Percentiles rank a stretch among this genome's conserved stretches.
These are phyloP conservation scores for Acipenser ruthenus DNA, from an alignment of 2,797 vertebrate species.

Conservation along the genomic window DNA sequence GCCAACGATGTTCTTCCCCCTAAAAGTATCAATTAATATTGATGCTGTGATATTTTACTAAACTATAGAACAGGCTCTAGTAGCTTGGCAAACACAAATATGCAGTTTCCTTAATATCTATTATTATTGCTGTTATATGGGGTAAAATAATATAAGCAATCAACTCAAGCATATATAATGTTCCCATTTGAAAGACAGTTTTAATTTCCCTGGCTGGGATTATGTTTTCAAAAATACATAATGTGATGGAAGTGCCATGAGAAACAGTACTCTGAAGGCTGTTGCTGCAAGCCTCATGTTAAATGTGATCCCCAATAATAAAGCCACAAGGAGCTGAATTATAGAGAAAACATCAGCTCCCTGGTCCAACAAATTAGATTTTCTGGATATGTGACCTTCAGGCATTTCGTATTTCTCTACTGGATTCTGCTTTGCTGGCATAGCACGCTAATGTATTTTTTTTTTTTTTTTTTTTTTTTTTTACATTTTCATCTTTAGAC, in stretches of 20 bases:
- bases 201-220: no score
- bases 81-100: no score
- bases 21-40: no score
- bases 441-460: not conserved
- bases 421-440: slow-evolving; percentile 3
- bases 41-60: no score
- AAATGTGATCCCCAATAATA: not conserved
- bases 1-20: no score
- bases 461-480: slow-evolving; percentile 1
- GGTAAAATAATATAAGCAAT: no score
- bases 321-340: slow-evolving; percentile 3
- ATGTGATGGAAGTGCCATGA: not conserved
- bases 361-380: not conserved
- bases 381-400: not conserved
- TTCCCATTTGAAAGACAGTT: no score
- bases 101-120: no score
- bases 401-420: not conserved
- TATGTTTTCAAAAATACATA: not conserved
- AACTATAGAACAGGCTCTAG: no score
- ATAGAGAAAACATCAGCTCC: slow-evolving; percentile 2
- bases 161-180: no score
- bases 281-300: not conserved
- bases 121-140: no score
- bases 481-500: slow-evolving; percentile 5
- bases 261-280: not conserved